phyloP scores from a whole-genome alignment of 2,113 vertebrate genomes.

The Pangasianodon gigas region DNA sequence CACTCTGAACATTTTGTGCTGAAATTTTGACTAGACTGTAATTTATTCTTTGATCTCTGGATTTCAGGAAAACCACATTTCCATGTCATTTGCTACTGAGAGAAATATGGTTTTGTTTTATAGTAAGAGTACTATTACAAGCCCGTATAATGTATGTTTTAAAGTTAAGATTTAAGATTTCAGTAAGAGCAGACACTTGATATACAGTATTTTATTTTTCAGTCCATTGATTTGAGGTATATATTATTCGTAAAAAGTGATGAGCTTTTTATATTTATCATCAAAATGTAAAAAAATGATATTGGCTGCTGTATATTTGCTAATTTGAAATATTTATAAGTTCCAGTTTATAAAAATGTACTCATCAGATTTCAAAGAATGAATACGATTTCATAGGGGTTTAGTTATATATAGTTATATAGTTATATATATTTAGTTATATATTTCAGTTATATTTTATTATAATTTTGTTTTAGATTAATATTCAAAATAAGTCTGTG shows the following conservation, averaged over 20 bases:
- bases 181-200: background rate
- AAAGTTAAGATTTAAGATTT: too few relatives aligned
- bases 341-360: background rate
- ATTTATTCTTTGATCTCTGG: background rate
- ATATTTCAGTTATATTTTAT: background rate
- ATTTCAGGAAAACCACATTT: background rate
- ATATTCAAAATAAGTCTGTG: background rate
- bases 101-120: background rate
- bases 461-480: background rate
- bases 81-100: background rate
- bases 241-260: background rate
- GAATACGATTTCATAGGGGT: background rate
- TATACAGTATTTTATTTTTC: background rate
- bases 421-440: too few relatives aligned
- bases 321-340: background rate
- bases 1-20: conserved; percentile 5
- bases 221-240: background rate
- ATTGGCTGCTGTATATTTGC: background rate
- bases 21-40: background rate
- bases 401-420: too few relatives aligned
- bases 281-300: background rate
- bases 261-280: background rate
- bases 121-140: background rate
- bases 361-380: background rate
- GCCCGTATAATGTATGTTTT: background rate